Percentiles rank a stretch among this genome's conserved stretches.
Evolutionary conservation across 2,888 invertebrate species (phyloP).

Genomic region (Drosophila pseudotalamancana): DNA sequence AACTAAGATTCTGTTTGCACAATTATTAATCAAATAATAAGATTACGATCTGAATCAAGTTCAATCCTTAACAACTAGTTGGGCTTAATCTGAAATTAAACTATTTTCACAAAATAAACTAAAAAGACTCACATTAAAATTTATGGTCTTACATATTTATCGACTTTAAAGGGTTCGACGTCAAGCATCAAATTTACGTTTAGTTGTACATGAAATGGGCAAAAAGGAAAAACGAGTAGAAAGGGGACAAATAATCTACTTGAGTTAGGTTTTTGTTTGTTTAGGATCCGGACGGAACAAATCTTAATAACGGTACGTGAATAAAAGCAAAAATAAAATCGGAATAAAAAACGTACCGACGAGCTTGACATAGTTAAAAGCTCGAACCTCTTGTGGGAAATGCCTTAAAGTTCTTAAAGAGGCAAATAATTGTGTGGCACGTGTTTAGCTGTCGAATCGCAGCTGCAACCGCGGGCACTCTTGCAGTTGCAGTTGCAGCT

Average conservation of each 20-base stretch:
- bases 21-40: too few species aligned
- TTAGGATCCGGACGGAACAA: conserved; percentile 52
- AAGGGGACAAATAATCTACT: background rate
- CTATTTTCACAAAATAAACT: too few species aligned
- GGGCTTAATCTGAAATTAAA: too few species aligned
- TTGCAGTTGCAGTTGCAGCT: conserved; percentile 4
- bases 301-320: conserved; percentile 32
- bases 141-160: background rate
- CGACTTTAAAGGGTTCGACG: conserved; percentile 33
- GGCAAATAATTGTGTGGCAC: conserved; percentile 9
- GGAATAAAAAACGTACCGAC: background rate
- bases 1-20: conserved; percentile 5
- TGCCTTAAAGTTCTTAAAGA: conserved; percentile 24
- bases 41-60: too few species aligned
- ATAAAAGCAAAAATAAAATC: conserved; percentile 23
- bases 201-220: conserved; percentile 50
- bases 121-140: too few species aligned
- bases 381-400: background rate
- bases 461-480: too few species aligned
- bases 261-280: conserved; percentile 39
- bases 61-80: too few species aligned
- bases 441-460: conserved; percentile 17
- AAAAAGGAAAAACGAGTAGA: conserved; percentile 13
- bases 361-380: conserved; percentile 7
- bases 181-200: conserved; percentile 52